Base-by-base conservation (phyloP, 1,140 invertebrate genomes). In the Pseudomyrmex dendroicus region DNA sequence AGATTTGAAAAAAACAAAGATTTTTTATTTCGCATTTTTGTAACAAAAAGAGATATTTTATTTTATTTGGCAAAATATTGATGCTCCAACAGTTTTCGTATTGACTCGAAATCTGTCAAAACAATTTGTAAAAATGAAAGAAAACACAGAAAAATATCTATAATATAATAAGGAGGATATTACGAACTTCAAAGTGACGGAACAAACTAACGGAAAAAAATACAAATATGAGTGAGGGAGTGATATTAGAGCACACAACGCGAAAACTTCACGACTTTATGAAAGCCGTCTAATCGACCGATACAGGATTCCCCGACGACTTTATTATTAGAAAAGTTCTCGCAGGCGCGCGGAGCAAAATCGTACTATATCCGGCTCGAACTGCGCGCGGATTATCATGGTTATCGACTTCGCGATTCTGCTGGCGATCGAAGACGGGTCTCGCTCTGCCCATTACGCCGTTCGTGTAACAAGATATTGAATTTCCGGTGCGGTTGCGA, bases 401-500 rank as follows among this genome's bases (percentile, higher is more conserved):
- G 63, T 66, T 77, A 73, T 83, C 85, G 86, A 84, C 85, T 86
- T 78, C 66, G 56, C 82, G 72, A 48, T 68, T 70, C 59, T 52
- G 86, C 62, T 44, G 46, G 62, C 72, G 82, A 86, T 86, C 73
- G 72, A 86, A 83, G 80, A 56, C 12, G 57, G 17, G n/a, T 15
- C 46, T 64, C 59, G 44, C 48, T 73, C 59, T 70, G 73, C 61
- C 59, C 82, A 85, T 89, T 88, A 88, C 83, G 63, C 44, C 66
- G 50, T 87, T 56, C 76, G 59, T 70, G 57, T 88, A 88, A 88
- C 84, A 88, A 88, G 86, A 88, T 88, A 89, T 89, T 86, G 86
- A 88, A 89, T 89, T 89, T 89, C 77, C 83, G 15, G 59, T 46
- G 70, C 59, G 80, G 70, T 86, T 86, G 63, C 52, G 66, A 48